phyloP scores from a whole-genome alignment of 2,113 vertebrate genomes.

The Alosa alosa region DNA sequence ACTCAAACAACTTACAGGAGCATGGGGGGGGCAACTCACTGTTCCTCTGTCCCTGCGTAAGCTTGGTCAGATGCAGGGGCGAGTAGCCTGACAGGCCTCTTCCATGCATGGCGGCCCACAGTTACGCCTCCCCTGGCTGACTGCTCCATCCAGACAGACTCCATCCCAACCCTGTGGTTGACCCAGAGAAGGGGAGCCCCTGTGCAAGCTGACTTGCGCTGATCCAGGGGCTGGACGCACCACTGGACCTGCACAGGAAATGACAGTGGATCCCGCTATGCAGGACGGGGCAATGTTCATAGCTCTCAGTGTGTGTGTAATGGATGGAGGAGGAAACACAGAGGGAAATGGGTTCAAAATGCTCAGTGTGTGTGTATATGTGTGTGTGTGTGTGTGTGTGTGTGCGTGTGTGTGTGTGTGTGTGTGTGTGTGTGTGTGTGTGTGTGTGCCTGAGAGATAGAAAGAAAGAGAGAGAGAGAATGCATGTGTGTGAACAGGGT shows the following conservation, averaged over 20 bases:
- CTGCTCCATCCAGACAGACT: not conserved
- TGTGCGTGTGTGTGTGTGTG: not conserved
- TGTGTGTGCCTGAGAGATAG: not conserved
- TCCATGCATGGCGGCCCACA: slow-evolving; percentile 44
- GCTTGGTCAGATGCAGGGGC: not conserved
- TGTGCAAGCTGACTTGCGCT: not conserved
- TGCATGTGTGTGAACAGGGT: not conserved
- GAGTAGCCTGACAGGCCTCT: not conserved
- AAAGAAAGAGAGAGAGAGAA: not conserved
- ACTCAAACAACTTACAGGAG: too few relatives aligned
- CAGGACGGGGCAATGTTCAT: not conserved
- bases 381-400: not conserved
- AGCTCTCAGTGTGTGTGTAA: not conserved
- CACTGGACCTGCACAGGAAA: not conserved
- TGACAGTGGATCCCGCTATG: not conserved
- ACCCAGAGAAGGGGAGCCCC: not conserved
- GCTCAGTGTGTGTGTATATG: not conserved
- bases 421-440: slow-evolving; percentile 2
- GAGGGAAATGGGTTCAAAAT: not conserved
- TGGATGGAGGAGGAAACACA: not conserved
- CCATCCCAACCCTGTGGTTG: slow-evolving; percentile 43
- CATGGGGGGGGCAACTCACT: too few relatives aligned
- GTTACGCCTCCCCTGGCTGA: slow-evolving; percentile 40
- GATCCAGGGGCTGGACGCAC: not conserved
- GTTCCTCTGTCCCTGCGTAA: not conserved